Conservation (phyloP, 2,888 invertebrate species). For the Antheraea yamamai region DNA sequence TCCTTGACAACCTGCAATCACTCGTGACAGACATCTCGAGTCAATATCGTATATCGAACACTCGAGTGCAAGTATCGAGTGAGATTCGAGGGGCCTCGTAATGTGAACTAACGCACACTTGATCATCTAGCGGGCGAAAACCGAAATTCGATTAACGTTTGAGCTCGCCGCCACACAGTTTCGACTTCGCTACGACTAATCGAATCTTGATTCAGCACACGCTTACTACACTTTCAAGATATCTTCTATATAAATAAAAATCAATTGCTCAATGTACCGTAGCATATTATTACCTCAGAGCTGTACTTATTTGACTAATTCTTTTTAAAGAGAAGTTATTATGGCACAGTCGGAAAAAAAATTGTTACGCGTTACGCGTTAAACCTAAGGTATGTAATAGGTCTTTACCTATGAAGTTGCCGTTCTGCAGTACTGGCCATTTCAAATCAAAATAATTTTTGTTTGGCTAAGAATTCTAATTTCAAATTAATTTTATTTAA, state of each 20-base stretch:
- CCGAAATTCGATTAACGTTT: conserved; percentile 77
- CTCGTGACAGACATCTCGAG: conserved; percentile 66
- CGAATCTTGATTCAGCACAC: conserved; percentile 56
- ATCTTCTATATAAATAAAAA: conserved; percentile 26
- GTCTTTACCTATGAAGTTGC: too few relatives aligned
- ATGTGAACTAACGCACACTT: conserved; percentile 73
- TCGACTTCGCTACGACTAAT: conserved; percentile 63
- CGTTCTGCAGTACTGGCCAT: too few relatives aligned
- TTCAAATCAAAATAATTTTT: too few relatives aligned
- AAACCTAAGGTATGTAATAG: too few relatives aligned
- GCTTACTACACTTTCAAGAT: conserved; percentile 35
- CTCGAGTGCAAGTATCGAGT: conserved; percentile 64
- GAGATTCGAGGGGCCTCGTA: conserved; percentile 63
- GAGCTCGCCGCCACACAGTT: conserved; percentile 59
- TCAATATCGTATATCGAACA: conserved; percentile 67
- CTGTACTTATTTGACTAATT: too few relatives aligned
- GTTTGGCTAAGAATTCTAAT: too few relatives aligned
- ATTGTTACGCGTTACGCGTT: too few relatives aligned
- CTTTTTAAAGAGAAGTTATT: too few relatives aligned
- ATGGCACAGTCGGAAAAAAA: too few relatives aligned
- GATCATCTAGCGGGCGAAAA: conserved; percentile 63
- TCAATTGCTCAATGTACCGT: conserved; percentile 1
- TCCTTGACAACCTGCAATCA: conserved; percentile 67
- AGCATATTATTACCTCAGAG: too few relatives aligned
- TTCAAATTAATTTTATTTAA: too few relatives aligned